Evolutionary conservation across 2,888 invertebrate genomes (phyloP), one percentile per base, ranked within the genome.

Genomic region (Drosophila gaucha): DNA sequence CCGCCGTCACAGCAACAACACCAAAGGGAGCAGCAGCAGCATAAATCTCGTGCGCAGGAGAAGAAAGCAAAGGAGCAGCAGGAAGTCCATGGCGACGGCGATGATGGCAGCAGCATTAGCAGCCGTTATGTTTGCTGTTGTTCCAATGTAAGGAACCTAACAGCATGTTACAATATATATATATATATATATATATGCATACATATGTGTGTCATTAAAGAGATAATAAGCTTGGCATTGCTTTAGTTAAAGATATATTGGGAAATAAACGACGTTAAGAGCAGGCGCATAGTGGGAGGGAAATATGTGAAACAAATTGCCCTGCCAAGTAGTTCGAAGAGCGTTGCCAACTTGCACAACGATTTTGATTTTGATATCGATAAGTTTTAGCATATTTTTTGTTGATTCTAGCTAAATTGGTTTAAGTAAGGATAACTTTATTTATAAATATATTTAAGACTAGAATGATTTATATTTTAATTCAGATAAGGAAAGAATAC

Each of bases 41-140:
- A 83, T 16, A 78, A 83, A 36, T 74, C 87, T 5, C 82, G 85
- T 12, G 47, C 41, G 1, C 75, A 62, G 6, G 72, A 70, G 44
- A 70, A 62, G 54, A 74, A 50, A 18, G 65, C 64, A 31, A 80
- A 64, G 41, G 51, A 64, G 18, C 56, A 51, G 54, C 54, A 41
- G 4, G 35, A 47, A 24, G 14, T 30, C 18, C 44, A 56, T 35
- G 57, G 30, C 38, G 74, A 67, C 33, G 65, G 57, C 50, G 46
- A 65, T 14, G 43, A 55, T 12, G 50, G 65, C 33, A 60, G 77
- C 31, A 54, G 58, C 12, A 47, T 65, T n/a, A 71, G 51, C 6
- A 38, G 67, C n/a, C 71, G 77, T n/a, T 88, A 88, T 66, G 84
- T 87, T 16, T 91, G 91, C 74, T 91, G 91, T 66, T 91, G 91